These are phyloP conservation scores for Agapostemon virescens DNA, from an alignment of 2,888 invertebrate genomes.

Conservation along the genomic window DNA sequence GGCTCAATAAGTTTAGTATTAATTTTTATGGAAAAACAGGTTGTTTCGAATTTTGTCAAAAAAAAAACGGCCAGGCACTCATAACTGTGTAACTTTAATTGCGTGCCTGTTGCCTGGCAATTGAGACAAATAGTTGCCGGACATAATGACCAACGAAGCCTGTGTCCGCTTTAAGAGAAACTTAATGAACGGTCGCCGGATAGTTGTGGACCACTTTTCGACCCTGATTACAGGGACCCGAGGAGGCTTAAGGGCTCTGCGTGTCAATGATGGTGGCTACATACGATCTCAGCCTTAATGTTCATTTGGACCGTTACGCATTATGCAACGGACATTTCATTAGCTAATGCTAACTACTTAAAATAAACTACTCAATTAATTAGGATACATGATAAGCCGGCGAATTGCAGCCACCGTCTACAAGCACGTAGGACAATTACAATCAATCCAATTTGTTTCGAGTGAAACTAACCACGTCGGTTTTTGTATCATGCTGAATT, in stretches of 20 bases:
- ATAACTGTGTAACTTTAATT: conserved; percentile 27
- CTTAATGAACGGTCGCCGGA: conserved; percentile 2
- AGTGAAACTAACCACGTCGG: neutral
- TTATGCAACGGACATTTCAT: neutral
- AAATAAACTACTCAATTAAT: neutral
- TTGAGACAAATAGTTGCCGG: conserved; percentile 23
- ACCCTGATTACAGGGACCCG: neutral
- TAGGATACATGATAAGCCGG: neutral
- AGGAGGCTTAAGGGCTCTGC: neutral
- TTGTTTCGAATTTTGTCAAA: neutral
- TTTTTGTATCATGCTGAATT: neutral
- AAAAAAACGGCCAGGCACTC: neutral
- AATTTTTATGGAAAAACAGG: too few relatives aligned
- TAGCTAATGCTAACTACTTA: neutral
- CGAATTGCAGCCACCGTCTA: neutral
- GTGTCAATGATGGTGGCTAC: neutral
- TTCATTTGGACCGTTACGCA: neutral
- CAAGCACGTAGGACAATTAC: neutral
- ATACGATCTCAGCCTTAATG: neutral
- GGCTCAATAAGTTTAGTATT: too few relatives aligned
- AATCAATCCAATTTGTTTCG: neutral
- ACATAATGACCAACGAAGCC: conserved; percentile 22
- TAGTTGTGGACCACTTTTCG: neutral
- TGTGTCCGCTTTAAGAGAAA: neutral
- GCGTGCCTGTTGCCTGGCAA: conserved; percentile 16